Evolutionary conservation across 2,797 vertebrate genomes (phyloP).

Genomic region (Mus spretus): DNA sequence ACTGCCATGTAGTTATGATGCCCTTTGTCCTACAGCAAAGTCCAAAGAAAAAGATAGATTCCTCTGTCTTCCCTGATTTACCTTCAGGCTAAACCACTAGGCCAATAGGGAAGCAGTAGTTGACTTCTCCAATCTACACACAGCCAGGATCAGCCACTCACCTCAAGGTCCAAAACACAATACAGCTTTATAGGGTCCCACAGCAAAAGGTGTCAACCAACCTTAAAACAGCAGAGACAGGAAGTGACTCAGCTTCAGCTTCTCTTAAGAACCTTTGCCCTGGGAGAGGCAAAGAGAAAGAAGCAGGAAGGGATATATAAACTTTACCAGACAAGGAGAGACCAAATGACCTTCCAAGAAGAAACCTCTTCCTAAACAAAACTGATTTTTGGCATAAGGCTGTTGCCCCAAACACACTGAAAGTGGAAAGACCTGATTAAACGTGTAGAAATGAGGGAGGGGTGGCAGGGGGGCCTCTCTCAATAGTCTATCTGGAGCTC

Average conservation of each 20-base stretch:
- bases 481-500: constrained; percentile 32
- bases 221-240: constrained; percentile 40
- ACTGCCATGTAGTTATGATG: neutral
- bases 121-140: constrained; percentile 60
- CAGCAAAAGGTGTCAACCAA: constrained; percentile 44
- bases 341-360: constrained; percentile 62
- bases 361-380: constrained; percentile 19
- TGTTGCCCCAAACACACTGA: constrained; percentile 51
- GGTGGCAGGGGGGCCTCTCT: neutral
- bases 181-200: constrained; percentile 10
- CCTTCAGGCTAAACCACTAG: constrained; percentile 33
- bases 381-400: constrained; percentile 25
- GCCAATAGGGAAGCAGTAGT: neutral
- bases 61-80: constrained; percentile 18
- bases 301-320: neutral
- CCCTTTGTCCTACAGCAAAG: constrained; percentile 50
- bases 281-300: constrained; percentile 74
- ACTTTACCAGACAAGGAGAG: no score
- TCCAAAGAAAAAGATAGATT: neutral
- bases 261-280: constrained; percentile 77
- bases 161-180: constrained; percentile 10
- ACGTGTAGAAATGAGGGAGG: neutral
- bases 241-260: constrained; percentile 61
- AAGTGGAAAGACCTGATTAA: constrained; percentile 60
- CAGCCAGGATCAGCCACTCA: neutral